These are phyloP conservation scores for Danio albolineatus DNA, from an alignment of 2,797 vertebrate genomes.

Conservation along the genomic window DNA sequence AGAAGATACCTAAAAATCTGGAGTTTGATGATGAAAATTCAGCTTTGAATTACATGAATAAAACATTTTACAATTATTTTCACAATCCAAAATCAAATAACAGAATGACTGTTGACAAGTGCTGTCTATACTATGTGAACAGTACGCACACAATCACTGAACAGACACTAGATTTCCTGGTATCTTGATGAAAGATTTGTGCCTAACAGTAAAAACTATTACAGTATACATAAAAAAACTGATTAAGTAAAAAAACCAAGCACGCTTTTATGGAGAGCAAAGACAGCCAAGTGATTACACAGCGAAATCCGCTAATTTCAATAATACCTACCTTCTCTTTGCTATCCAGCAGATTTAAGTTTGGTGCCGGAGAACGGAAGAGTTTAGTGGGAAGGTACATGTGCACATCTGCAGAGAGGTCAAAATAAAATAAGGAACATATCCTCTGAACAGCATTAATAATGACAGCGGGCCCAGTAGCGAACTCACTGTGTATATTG, in stretches of 20 bases:
- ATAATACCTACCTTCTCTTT: conserved; percentile 53
- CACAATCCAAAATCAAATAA: too few species aligned
- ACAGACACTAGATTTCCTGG: background rate
- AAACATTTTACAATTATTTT: too few species aligned
- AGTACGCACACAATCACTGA: background rate
- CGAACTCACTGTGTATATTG: conserved; percentile 86
- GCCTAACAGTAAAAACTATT: background rate
- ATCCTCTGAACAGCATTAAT: background rate
- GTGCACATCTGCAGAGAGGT: conserved; percentile 81
- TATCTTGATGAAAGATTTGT: background rate
- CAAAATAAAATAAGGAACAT: background rate
- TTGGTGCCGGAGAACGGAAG: conserved; percentile 80
- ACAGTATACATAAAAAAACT: background rate
- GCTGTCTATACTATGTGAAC: too few species aligned
- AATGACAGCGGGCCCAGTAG: background rate
- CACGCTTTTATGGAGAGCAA: background rate
- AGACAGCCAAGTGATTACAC: background rate
- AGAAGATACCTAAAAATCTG: too few species aligned
- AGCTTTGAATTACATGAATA: too few species aligned
- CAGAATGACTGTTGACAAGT: too few species aligned
- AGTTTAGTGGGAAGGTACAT: conserved; percentile 92
- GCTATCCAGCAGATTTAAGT: conserved; percentile 80
- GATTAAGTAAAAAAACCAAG: background rate
- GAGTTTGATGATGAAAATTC: too few species aligned
- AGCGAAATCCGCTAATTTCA: background rate